phyloP scores from a whole-genome alignment of 2,888 invertebrate genomes.

The Heliconius sara region DNA sequence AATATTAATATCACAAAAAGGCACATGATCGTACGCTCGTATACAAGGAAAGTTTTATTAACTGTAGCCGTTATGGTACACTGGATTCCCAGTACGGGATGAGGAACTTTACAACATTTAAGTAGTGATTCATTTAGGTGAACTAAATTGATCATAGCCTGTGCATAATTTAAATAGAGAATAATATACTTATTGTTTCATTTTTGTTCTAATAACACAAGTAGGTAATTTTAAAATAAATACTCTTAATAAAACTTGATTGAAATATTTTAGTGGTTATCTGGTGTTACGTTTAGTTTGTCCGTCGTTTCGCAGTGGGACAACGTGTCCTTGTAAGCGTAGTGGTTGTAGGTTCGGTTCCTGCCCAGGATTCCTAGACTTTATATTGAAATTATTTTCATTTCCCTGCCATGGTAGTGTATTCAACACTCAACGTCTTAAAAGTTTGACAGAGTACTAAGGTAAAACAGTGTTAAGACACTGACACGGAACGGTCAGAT shows the following conservation, averaged over 20 bases:
- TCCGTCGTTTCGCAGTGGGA: background rate
- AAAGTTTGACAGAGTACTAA: background rate
- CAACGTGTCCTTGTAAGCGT: background rate
- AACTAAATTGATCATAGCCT: slow-evolving; percentile 8
- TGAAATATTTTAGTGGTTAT: background rate
- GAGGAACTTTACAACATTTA: slow-evolving; percentile 14
- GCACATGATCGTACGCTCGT: background rate
- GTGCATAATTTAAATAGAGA: background rate
- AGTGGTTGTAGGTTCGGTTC: background rate
- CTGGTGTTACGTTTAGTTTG: no score
- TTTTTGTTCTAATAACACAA: slow-evolving; percentile 4
- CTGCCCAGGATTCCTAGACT: background rate
- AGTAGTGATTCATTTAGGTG: slow-evolving; percentile 10
- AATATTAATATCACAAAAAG: background rate
- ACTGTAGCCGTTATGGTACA: slow-evolving; percentile 14
- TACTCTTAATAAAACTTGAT: background rate
- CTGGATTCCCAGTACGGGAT: slow-evolving; percentile 20
- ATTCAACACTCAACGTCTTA: background rate
- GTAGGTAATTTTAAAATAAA: background rate
- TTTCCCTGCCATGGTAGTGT: background rate
- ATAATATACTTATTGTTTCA: background rate
- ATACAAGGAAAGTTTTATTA: slow-evolving; percentile 16
- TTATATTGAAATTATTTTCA: background rate
- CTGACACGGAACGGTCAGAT: no score
- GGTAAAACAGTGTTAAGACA: no score